These are phyloP conservation scores for Uropsilus gracilis DNA, from an alignment of 2,113 vertebrate species.

Conservation along the genomic window DNA sequence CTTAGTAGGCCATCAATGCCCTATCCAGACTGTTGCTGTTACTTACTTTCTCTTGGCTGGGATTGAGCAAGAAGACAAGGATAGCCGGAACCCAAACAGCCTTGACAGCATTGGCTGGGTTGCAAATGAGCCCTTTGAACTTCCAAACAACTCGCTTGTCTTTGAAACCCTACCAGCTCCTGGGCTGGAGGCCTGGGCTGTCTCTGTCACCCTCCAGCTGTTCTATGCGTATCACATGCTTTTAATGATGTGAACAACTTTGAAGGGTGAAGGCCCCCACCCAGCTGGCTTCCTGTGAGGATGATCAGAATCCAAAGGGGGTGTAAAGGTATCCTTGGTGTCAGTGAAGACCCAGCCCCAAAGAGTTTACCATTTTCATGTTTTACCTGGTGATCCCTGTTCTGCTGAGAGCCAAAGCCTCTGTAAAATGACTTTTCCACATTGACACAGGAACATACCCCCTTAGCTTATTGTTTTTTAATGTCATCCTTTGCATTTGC, in stretches of 20 bases:
- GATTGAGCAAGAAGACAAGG: not conserved
- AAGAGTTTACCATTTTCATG: not conserved
- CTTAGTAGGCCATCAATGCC: not conserved
- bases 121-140: not conserved
- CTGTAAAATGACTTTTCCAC: not conserved
- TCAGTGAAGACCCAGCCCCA: not conserved
- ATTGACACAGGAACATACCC: too few species aligned
- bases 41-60: not conserved
- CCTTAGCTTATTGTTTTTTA: not conserved
- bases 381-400: not conserved
- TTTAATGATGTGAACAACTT: not conserved
- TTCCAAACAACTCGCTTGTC: not conserved
- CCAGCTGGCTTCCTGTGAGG: not conserved
- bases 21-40: not conserved
- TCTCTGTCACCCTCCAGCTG: not conserved
- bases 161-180: not conserved
- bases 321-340: not conserved
- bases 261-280: not conserved
- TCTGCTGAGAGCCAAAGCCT: not conserved
- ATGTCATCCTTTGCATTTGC: slow-evolving; percentile 35
- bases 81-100: not conserved
- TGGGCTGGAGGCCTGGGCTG: not conserved
- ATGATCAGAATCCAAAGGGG: not conserved
- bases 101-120: not conserved
- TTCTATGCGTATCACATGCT: not conserved